phyloP scores from a whole-genome alignment of 2,888 invertebrate genomes.

The Lasioglossum oenotherae region DNA sequence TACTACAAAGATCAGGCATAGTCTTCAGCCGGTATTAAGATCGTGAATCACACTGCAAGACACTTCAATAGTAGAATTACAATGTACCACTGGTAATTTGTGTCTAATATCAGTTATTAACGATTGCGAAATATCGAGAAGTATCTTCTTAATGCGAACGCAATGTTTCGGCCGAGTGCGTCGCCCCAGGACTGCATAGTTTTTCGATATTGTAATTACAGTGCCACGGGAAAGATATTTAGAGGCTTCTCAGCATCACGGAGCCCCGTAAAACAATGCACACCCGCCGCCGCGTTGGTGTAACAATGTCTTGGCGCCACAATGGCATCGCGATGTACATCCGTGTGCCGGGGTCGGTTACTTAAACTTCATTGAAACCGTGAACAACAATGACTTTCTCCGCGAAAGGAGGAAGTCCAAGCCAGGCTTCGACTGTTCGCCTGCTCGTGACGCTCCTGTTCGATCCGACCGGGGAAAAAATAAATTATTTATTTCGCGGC shows the following conservation, averaged over 20 bases:
- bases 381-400: constrained; percentile 73
- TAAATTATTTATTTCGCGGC: constrained; percentile 69
- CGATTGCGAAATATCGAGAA: constrained; percentile 3
- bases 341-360: constrained; percentile 54
- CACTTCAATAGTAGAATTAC: constrained; percentile 9
- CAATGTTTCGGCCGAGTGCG: constrained; percentile 12
- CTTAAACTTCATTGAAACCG: constrained; percentile 68
- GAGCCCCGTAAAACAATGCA: constrained; percentile 64
- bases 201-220: constrained; percentile 43
- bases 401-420: constrained; percentile 70
- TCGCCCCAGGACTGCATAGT: background rate
- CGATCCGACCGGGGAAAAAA: constrained; percentile 38
- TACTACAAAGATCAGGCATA: background rate
- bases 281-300: constrained; percentile 65
- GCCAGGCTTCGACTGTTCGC: constrained; percentile 61
- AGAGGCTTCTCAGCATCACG: constrained; percentile 41
- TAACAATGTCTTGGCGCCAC: constrained; percentile 67
- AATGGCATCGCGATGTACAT: constrained; percentile 57
- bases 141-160: constrained; percentile 10
- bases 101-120: constrained; percentile 43
- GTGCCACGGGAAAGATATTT: constrained; percentile 18
- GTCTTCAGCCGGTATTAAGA: constrained; percentile 16
- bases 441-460: constrained; percentile 61
- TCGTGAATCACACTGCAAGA: constrained; percentile 31
- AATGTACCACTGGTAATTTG: constrained; percentile 27